Conservation (phyloP, 2,888 invertebrate species). For the Beris morrisii region DNA sequence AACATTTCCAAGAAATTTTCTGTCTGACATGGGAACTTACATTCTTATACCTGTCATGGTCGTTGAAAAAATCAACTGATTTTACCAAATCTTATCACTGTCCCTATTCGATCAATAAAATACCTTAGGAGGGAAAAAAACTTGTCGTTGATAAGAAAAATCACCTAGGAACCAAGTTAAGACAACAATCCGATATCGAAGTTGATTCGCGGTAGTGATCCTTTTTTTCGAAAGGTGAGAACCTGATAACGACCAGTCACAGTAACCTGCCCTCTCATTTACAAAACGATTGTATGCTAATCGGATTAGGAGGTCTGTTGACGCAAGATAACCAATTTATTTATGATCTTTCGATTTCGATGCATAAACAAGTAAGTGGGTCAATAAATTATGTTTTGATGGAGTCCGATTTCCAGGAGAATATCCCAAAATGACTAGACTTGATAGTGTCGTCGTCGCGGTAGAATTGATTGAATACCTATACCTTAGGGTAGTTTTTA, state of each 20-base stretch:
- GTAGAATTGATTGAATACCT: constrained; percentile 11
- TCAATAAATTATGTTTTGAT: constrained; percentile 23
- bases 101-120: too few species aligned
- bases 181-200: too few species aligned
- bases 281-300: constrained; percentile 37
- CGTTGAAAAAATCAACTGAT: too few species aligned
- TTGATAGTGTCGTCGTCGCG: background rate
- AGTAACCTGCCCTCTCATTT: constrained; percentile 29
- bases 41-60: too few species aligned
- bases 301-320: constrained; percentile 34
- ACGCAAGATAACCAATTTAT: constrained; percentile 31
- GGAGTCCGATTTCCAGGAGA: constrained; percentile 10
- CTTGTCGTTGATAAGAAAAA: too few species aligned
- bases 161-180: too few species aligned
- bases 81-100: too few species aligned
- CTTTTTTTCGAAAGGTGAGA: too few species aligned
- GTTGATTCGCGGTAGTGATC: constrained; percentile 4
- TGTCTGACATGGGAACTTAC: too few species aligned
- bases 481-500: background rate
- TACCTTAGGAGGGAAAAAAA: too few species aligned
- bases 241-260: too few species aligned
- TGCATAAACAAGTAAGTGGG: constrained; percentile 13
- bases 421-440: background rate
- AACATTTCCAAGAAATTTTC: too few species aligned
- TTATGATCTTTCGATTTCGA: constrained; percentile 18